Evolutionary conservation across 2,888 invertebrate genomes (phyloP), one percentile per base, ranked within the genome.

Genomic region (Embidobia sp.): DNA sequence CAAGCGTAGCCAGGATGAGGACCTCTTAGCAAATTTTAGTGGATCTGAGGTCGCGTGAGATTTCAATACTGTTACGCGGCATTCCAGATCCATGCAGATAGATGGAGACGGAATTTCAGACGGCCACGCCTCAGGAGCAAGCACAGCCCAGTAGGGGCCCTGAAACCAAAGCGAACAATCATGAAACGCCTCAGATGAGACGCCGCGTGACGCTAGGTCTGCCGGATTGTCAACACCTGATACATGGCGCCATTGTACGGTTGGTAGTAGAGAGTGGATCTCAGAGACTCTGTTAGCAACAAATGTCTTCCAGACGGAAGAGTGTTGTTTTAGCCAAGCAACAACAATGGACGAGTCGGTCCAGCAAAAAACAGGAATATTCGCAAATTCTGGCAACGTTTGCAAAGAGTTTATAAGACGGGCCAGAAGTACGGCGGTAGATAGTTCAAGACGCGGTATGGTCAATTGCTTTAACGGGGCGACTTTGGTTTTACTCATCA

Each of bases 301-400:
- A n/a, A n/a, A n/a, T n/a, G n/a, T n/a, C n/a, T n/a, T n/a, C n/a
- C n/a, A n/a, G n/a, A n/a, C 37, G 26, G 18, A 59, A 40, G 57
- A 6, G 1, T 40, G 26, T 16, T 29, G 26, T 26, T 10, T 4
- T 2, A 57, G 42, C 57, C 57, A 57, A 2, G 57, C 57, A 1
- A 40, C 7, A 1, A 57, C 57, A 26, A 57, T 40, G 4, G 13
- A 40, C 5, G 57, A 40, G 15, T 57, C 57, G 1, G 57, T 57
- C 57, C 57, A 40, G n/a, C 19, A 57, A 3, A 10, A 10, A 10
- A n/a, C 10, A n/a, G 5, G 26, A 1, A 26, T 1, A 3, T 5
- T 3, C 2, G 48, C 26, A 15, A 26, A 48, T 1, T 5, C 11
- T 5, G 48, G 48, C 3, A 48, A 10, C 7, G 48, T 10, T 15